A percentile compares a stretch with the other conserved stretches of the same genome.
Conservation (phyloP, 2,113 vertebrate species). For the Perccottus glenii region DNA sequence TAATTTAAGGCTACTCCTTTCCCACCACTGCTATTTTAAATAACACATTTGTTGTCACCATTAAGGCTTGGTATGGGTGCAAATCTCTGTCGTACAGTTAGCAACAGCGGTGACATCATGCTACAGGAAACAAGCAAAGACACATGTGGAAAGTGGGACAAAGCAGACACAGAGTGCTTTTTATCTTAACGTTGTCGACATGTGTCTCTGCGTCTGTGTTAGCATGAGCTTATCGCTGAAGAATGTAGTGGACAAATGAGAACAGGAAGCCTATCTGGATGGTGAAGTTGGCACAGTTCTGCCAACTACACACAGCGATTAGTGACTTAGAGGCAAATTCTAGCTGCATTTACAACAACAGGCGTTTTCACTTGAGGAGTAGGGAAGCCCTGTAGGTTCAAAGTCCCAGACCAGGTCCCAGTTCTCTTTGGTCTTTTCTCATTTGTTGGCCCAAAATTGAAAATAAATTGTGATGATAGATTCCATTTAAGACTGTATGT, state of each 20-base stretch:
- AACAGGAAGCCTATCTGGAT: conserved; percentile 75
- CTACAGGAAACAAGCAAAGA: conserved; percentile 3
- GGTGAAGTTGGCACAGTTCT: conserved; percentile 47
- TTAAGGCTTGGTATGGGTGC: not conserved
- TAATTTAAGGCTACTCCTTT: conserved; percentile 2
- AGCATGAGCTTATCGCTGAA: conserved; percentile 75
- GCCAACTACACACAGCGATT: conserved; percentile 25
- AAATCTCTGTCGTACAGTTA: conserved; percentile 13
- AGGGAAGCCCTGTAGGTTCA: too few species aligned
- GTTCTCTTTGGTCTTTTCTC: too few species aligned
- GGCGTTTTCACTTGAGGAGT: not conserved
- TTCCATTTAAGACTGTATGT: too few species aligned
- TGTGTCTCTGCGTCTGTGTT: conserved; percentile 36
- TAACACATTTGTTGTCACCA: conserved; percentile 13
- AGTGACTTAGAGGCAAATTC: conserved; percentile 4
- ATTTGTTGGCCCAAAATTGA: too few species aligned
- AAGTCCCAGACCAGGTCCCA: too few species aligned
- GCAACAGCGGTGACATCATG: conserved; percentile 52
- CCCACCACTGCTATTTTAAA: conserved; percentile 8
- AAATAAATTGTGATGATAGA: too few species aligned
- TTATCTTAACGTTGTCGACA: conserved; percentile 13
- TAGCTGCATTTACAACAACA: conserved; percentile 7
- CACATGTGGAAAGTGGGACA: not conserved
- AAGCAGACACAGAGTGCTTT: conserved; percentile 18
- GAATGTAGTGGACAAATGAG: conserved; percentile 76